Base-by-base conservation (phyloP, 2,113 vertebrate species). In the Ciconia maguari region DNA sequence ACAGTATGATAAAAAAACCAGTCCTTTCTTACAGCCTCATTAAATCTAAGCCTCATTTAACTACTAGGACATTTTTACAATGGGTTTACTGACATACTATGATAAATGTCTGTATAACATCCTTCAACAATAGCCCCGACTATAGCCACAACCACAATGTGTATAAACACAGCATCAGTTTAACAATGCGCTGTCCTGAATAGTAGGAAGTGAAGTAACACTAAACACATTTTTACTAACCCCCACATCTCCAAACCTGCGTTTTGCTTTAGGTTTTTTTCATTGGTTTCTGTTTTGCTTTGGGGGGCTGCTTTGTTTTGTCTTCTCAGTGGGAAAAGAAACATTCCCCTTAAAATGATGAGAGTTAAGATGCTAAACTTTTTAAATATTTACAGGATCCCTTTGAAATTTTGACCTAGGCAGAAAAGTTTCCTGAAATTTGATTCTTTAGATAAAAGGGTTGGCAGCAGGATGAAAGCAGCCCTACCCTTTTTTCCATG, bases 31-130 rank as follows among this genome's bases (percentile, higher is more conserved):
- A 97, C 60, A 95, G 95, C 92, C 97, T 98, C 97, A 98, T 98
- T 98, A 98, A 98, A 98, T 98, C 96, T 97, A 97, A 98, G 96
- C 95, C 97, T 98, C 97, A 97, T 98, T 98, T 98, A 98, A 98
- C 98, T 98, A 97, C 96, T 34, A 74, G 96, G 98, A 98, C 97
- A 85, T 98, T 98, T 98, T 98, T 98, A 98, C 98, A 98, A 98
- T 98, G 97, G 97, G 89, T 96, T 97, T 97, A 96, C 97, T 97
- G 98, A 97, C 97, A 71, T 82, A 94, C 97, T 44, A 90, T 98
- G 98, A 98, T 97, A 97, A 98, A 98, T 96, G 95, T 94, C 95
- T 96, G 94, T 96, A 84, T 93, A 97, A 97, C 97, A 97, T 97
- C 96, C 92, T 98, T 96, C 96, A 97, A 98, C 98, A 98, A 98